Conservation (phyloP, 2,113 vertebrate species). For the Pheucticus melanocephalus region DNA sequence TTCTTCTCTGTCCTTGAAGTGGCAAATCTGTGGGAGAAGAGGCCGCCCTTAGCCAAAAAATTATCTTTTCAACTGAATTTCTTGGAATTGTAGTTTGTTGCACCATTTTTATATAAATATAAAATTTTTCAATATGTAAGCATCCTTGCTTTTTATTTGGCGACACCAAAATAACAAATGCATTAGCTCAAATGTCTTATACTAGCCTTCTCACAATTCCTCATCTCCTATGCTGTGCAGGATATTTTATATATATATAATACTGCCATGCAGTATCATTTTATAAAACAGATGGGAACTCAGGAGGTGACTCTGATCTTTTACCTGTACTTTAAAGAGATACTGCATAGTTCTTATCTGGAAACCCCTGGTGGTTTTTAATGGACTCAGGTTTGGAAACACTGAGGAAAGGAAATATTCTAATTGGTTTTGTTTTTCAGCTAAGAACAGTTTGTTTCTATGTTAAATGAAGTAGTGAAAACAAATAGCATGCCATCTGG, state of each 20-base stretch:
- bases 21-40: background rate
- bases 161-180: background rate
- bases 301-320: constrained; percentile 10
- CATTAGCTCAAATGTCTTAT: background rate
- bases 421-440: constrained; percentile 37
- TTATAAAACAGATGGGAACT: constrained; percentile 41
- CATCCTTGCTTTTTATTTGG: background rate
- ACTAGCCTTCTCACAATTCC: background rate
- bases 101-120: background rate
- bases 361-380: constrained; percentile 35
- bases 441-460: constrained; percentile 50
- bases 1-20: background rate
- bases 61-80: background rate
- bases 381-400: background rate
- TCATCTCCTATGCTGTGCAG: background rate
- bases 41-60: background rate
- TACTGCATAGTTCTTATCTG: background rate
- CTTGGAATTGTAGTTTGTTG: background rate
- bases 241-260: background rate
- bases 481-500: constrained; percentile 59
- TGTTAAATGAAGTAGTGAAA: constrained; percentile 50
- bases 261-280: background rate
- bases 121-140: background rate
- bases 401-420: constrained; percentile 27
- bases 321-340: constrained; percentile 3